Conservation (phyloP, 2,113 vertebrate species). For the Thamnaconus septentrionalis region DNA sequence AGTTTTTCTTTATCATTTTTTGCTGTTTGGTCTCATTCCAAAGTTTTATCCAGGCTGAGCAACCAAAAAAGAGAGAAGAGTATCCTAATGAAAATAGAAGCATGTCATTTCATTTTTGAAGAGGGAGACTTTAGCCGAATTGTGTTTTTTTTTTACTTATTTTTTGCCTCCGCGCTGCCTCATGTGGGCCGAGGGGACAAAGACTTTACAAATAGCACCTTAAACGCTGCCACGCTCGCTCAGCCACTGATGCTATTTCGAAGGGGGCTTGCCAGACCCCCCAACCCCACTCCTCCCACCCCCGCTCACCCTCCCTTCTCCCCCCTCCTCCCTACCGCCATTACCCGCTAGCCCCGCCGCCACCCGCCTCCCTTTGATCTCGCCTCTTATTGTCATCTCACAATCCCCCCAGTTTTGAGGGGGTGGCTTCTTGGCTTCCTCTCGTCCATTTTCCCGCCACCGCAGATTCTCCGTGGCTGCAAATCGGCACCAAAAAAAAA, state of each 20-base stretch:
- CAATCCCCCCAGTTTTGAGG: slow-evolving; percentile 46
- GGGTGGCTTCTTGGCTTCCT: slow-evolving; percentile 43
- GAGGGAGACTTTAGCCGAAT: slow-evolving; percentile 19
- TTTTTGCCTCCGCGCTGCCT: slow-evolving; percentile 24
- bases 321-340: too few relatives aligned
- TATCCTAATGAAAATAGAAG: slow-evolving; percentile 35
- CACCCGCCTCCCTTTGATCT: slow-evolving; percentile 54
- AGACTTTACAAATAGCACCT: slow-evolving; percentile 59
- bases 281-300: slow-evolving; percentile 4
- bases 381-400: slow-evolving; percentile 55
- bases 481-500: too few relatives aligned
- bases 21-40: neutral
- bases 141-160: neutral
- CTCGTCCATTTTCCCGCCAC: neutral
- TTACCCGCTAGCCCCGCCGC: too few relatives aligned
- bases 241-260: slow-evolving; percentile 59
- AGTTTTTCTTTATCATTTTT: neutral
- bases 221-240: slow-evolving; percentile 53
- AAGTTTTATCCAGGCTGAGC: slow-evolving; percentile 21
- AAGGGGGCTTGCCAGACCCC: slow-evolving; percentile 48
- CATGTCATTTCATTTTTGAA: slow-evolving; percentile 18
- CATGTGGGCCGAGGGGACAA: slow-evolving; percentile 40
- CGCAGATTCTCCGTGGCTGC: slow-evolving; percentile 20
- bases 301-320: too few relatives aligned
- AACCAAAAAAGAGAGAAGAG: neutral